Conservation (phyloP, 2,113 vertebrate genomes). For the Epinephelus moara region DNA sequence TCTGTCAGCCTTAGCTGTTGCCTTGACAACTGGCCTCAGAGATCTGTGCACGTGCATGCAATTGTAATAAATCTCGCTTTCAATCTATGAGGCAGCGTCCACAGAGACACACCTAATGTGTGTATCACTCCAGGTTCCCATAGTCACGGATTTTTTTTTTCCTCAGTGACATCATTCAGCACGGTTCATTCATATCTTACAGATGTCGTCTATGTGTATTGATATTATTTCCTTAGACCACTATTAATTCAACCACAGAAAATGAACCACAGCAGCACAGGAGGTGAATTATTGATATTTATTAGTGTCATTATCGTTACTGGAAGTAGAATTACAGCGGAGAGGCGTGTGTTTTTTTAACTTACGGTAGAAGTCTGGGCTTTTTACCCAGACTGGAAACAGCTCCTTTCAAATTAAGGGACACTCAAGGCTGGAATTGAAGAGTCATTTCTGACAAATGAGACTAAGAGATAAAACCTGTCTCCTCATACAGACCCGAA, state of each 20-base stretch:
- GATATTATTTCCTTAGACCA: slow-evolving; percentile 2
- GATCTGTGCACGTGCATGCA: slow-evolving; percentile 59
- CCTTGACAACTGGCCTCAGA: slow-evolving; percentile 72
- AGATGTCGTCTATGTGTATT: background rate
- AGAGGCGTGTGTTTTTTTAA: background rate
- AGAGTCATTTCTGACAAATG: slow-evolving; percentile 33
- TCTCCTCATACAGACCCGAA: slow-evolving; percentile 14
- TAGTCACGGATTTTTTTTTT: background rate
- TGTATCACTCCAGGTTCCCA: slow-evolving; percentile 14
- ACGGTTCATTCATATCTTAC: background rate
- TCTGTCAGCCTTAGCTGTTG: slow-evolving; percentile 59
- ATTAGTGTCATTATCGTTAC: background rate
- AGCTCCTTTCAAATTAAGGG: slow-evolving; percentile 8
- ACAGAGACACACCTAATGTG: slow-evolving; percentile 28
- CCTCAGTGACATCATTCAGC: slow-evolving; percentile 32
- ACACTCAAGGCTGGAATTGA: slow-evolving; percentile 18
- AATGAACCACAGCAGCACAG: background rate
- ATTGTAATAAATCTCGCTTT: slow-evolving; percentile 55
- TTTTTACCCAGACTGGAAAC: slow-evolving; percentile 14
- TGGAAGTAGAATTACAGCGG: background rate
- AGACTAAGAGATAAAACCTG: slow-evolving; percentile 36
- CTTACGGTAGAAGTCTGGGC: background rate
- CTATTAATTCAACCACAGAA: background rate
- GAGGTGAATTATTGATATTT: background rate
- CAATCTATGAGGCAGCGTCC: slow-evolving; percentile 34